Evolutionary conservation across 2,113 vertebrate species (phyloP).

Genomic region (Triplophysa siluroides): DNA sequence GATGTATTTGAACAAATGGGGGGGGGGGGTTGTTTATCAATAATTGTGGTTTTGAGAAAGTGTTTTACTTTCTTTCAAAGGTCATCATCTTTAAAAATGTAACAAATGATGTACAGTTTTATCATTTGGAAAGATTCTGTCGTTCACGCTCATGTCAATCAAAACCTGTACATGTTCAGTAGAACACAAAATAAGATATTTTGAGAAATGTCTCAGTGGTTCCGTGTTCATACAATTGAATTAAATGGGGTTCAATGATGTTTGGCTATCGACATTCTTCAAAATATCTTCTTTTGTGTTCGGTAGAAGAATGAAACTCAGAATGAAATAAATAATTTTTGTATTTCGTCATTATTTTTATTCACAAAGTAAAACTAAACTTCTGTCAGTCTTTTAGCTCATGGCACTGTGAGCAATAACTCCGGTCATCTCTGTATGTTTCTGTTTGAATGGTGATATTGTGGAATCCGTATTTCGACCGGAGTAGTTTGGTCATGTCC

Average conservation of each 20-base stretch:
- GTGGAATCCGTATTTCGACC: slow-evolving; percentile 77
- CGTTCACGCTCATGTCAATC: no score
- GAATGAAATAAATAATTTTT: no score
- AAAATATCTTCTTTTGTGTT: neutral
- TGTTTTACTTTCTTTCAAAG: neutral
- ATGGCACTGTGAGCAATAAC: slow-evolving; percentile 65
- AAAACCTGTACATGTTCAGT: no score
- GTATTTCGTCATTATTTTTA: no score
- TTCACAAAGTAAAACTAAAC: neutral
- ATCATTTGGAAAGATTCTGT: neutral
- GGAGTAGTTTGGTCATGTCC: slow-evolving; percentile 74
- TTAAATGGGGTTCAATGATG: no score
- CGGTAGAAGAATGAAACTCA: no score
- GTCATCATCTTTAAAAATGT: neutral
- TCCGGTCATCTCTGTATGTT: slow-evolving; percentile 62
- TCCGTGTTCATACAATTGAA: no score
- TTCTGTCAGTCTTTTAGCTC: slow-evolving; percentile 56
- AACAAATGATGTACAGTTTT: neutral
- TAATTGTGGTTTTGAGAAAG: neutral
- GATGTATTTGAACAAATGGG: no score
- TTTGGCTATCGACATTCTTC: no score
- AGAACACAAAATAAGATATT: no score
- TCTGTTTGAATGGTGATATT: slow-evolving; percentile 85
- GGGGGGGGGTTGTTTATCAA: neutral
- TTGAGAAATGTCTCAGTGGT: no score